Evolutionary conservation across 2,888 invertebrate genomes (phyloP), one percentile per base, ranked within the genome.

Genomic region (Aspidiotus destructor): DNA sequence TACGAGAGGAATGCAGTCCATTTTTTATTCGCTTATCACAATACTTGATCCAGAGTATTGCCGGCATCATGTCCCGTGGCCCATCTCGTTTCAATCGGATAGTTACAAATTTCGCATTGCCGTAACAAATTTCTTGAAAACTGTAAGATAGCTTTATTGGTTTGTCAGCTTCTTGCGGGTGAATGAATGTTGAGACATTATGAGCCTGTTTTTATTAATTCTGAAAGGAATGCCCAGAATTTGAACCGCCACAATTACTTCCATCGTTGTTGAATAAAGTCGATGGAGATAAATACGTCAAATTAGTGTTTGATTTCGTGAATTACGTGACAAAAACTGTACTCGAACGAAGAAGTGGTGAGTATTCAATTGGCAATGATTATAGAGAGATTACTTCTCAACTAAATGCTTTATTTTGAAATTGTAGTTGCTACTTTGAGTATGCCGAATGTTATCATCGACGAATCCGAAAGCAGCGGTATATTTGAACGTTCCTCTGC

Each of bases 1-100:
- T 41, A 60, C 65, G 6, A 65, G 58, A 65, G 65, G 58, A 15
- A 65, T 65, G 65, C 65, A 65, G 13, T 58, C 65, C 9, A 48
- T 65, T 48, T 65, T 65, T 9, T 65, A 65, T 41, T 65, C 65
- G 7, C 11, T 64, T 5, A 60, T 65, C 15, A 40, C 15, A 9
- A 65, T 65, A 1, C 8, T 65, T 13, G 58, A 65, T 48, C 58
- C 65, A n/a, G 65, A 65, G 15, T 65, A 65, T 65, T 65, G 65
- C 10, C 16, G 48, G 9, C 57, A 57, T 40, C 15, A n/a, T 60
- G 52, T 65, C n/a, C 65, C 60, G 11, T 65, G 65, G 65, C 65
- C 65, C 13, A 48, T 65, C 8, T 48, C 48, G 9, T 65, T 60
- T 16, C 17, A 57, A 7, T 28, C 17, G 7, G 65, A 65, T 40